Evolutionary conservation across 1,140 invertebrate species (phyloP), one percentile per base, ranked within the genome.

Genomic region (Monomorium pharaonis): DNA sequence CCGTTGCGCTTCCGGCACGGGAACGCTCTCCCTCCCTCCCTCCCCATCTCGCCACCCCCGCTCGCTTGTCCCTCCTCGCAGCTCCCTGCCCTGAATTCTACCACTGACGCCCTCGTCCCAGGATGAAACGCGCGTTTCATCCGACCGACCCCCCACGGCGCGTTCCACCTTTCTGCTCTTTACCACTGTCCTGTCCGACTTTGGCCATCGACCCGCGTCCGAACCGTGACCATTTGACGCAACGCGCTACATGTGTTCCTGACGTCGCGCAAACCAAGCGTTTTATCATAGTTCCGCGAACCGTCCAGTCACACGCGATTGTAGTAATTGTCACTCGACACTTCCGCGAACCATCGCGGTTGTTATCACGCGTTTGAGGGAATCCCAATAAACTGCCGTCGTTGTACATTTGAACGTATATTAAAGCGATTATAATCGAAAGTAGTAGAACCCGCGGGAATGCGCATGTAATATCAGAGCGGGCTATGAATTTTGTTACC

Each of bases 1-100:
- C 88, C 89, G 88, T 88, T 87, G 90, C 75, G 88, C 86, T 93
- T 94, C 93, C 94, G 92, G 88, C 60, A 76, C 70, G 72, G 85
- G 86, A 88, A 87, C 58, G 58, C 65, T 49, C 62, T 72, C 63
- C 85, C 24, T 27, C 58, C 9, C 18, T 16, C 2, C 58, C 49
- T 30, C 51, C n/a, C 21, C 14, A 14, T n/a, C 9, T 18, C 54
- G 51, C 49, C 65, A 69, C n/a, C n/a, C n/a, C n/a, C n/a, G n/a
- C n/a, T n/a, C n/a, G n/a, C n/a, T 65, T 65, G 24, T 54, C 24
- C 77, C 63, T 81, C 60, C 56, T 67, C 78, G 62, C 81, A 62
- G 51, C 62, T 63, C 75, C 27, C 58, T 58, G 54, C 14, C 56
- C 84, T 69, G 78, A 74, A 72, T 83, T 54, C 78, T 56, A 51